phyloP scores from a whole-genome alignment of 2,888 invertebrate genomes.

The Molanna angustata region DNA sequence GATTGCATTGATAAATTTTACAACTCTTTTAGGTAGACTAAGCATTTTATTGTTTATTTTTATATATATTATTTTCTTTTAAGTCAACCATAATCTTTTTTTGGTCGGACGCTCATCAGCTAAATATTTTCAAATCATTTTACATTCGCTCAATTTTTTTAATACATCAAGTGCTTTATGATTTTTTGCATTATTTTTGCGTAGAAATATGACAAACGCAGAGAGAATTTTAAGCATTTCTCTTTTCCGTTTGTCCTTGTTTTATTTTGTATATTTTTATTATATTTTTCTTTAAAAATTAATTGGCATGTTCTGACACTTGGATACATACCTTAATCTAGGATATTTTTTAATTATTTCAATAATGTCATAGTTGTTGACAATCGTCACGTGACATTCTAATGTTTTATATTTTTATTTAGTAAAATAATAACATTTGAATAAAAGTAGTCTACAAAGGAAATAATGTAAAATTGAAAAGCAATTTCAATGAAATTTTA shows the following conservation, averaged over 20 bases:
- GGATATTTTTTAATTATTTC: too few relatives aligned
- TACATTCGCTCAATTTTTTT: conserved; percentile 25
- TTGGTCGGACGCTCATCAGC: conserved; percentile 27
- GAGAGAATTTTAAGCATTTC: conserved; percentile 27
- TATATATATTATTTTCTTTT: too few relatives aligned
- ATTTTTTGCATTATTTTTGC: conserved; percentile 33
- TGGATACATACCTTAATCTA: too few relatives aligned
- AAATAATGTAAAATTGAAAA: too few relatives aligned
- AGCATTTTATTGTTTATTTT: too few relatives aligned
- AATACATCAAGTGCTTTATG: conserved; percentile 27
- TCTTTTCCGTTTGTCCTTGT: not conserved
- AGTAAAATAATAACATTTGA: too few relatives aligned
- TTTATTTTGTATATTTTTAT: conserved; percentile 5
- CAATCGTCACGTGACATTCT: too few relatives aligned
- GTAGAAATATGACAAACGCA: conserved; percentile 18
- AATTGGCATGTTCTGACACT: conserved; percentile 14
- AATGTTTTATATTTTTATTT: too few relatives aligned
- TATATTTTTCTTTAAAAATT: conserved; percentile 6
- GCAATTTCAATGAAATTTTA: too few relatives aligned
- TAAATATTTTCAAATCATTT: conserved; percentile 21
- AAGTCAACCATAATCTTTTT: too few relatives aligned
- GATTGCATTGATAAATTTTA: conserved; percentile 24
- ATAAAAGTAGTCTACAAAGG: too few relatives aligned
- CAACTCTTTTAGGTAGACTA: conserved; percentile 23
- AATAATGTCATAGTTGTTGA: too few relatives aligned